Evolutionary conservation across 1,140 invertebrate genomes (phyloP), one percentile per base, ranked within the genome.

Genomic region (Hirudo medicinalis): DNA sequence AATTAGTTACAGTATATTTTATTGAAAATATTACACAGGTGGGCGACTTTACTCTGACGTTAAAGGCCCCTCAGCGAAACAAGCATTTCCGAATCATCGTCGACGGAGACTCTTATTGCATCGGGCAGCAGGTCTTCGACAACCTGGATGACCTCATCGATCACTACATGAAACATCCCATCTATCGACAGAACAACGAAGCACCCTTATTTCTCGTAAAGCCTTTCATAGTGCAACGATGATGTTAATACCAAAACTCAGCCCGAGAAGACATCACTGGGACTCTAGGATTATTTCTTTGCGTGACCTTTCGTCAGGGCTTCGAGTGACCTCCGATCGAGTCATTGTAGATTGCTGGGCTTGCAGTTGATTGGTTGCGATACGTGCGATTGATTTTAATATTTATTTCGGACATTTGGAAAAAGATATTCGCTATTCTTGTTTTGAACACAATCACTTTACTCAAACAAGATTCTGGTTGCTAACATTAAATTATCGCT

Each of bases 11-110:
- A 49, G 0, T 49, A 17, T 49, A 17, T 49, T 49, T 63, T 63
- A 22, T 13, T 22, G 11, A 63, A 22, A 63, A 22, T 63, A 11
- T 13, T 20, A 63, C 57, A 63, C 82, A 97, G 94, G 89, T 92
- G 85, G 96, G 95, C 72, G 95, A 99, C 83, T 97, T 91, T 83
- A 98, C 95, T 54, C 94, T 99, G 75, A 97, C 95, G 43, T 85
- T 99, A 76, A 98, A 98, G 85, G 96, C 95, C 63, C 90, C 92
- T 67, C 91, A 91, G 49, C 89, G 94, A 73, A 99, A 99, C 84
- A 99, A 99, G 82, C 96, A 99, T 83, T 99, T 99, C 84, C 88
- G 95, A 79, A 94, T 99, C 74, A 93, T 96, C 79, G 92, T 97
- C 63, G 92, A 96, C 82, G 90, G 91, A 75, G 88, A 87, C 40